Conservation (phyloP, 2,797 vertebrate genomes). For the Urosaurus nigricauda region DNA sequence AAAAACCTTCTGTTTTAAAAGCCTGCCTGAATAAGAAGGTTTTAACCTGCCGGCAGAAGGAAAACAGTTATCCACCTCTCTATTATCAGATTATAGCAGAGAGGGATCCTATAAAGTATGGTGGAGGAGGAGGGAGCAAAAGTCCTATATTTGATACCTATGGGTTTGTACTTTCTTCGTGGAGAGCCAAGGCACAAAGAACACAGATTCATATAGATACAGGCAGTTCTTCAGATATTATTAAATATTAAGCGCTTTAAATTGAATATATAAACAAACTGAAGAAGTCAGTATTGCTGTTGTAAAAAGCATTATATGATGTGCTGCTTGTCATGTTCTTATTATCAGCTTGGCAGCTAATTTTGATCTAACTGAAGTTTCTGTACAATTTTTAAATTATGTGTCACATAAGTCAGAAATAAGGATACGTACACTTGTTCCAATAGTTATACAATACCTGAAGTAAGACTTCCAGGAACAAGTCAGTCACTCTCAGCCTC, state of each 20-base stretch:
- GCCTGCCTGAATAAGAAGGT: too few relatives aligned
- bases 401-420: neutral
- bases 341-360: neutral
- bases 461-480: neutral
- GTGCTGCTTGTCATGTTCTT: neutral
- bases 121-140: neutral
- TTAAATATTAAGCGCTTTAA: constrained; percentile 8
- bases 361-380: neutral
- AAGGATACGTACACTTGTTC: neutral
- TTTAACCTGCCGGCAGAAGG: too few relatives aligned
- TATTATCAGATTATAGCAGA: too few relatives aligned
- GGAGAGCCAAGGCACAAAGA: neutral
- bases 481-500: too few relatives aligned
- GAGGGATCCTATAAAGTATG: neutral
- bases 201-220: neutral
- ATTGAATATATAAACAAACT: neutral
- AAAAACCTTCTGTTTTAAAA: too few relatives aligned
- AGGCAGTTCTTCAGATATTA: too few relatives aligned
- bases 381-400: neutral
- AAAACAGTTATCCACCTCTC: too few relatives aligned
- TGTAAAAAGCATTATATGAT: neutral
- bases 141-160: neutral
- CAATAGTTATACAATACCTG: too few relatives aligned
- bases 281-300: neutral
- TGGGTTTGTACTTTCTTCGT: neutral